These are phyloP conservation scores for Psylliodes chrysocephalus DNA, from an alignment of 2,888 invertebrate genomes.

Conservation along the genomic window DNA sequence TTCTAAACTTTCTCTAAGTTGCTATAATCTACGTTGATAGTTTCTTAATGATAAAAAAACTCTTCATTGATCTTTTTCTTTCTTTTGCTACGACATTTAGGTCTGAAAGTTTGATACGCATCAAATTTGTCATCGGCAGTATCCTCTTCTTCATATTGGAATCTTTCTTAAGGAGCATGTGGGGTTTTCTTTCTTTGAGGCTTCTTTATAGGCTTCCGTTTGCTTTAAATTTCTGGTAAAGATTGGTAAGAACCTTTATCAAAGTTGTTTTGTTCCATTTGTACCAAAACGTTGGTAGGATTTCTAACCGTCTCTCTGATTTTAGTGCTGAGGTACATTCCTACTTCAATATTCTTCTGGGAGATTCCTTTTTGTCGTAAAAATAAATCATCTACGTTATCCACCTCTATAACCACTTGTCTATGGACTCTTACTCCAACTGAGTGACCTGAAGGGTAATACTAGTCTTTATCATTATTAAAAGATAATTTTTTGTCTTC, in stretches of 20 bases:
- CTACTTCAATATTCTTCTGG: slow-evolving; percentile 82
- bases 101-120: slow-evolving; percentile 64
- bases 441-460: slow-evolving; percentile 72
- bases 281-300: slow-evolving; percentile 72
- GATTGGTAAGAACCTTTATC: slow-evolving; percentile 55
- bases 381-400: slow-evolving; percentile 89
- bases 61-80: slow-evolving; percentile 48
- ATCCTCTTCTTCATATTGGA: slow-evolving; percentile 55
- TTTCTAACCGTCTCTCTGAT: slow-evolving; percentile 81
- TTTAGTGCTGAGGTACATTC: slow-evolving; percentile 80
- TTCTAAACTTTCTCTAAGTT: slow-evolving; percentile 46
- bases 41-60: slow-evolving; percentile 63
- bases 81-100: slow-evolving; percentile 67
- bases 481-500: slow-evolving; percentile 38
- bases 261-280: slow-evolving; percentile 66
- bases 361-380: slow-evolving; percentile 84
- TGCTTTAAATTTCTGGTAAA: slow-evolving; percentile 63
- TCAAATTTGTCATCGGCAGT: slow-evolving; percentile 54
- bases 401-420: slow-evolving; percentile 82
- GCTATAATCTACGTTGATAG: slow-evolving; percentile 47
- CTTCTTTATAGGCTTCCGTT: slow-evolving; percentile 65
- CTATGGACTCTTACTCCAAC: slow-evolving; percentile 66
- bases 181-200: slow-evolving; percentile 64
- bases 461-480: slow-evolving; percentile 61
- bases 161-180: slow-evolving; percentile 60